Percentiles rank a stretch among this genome's conserved stretches.
Conservation (phyloP, 2,888 invertebrate species). For the Stratiomys singularior region DNA sequence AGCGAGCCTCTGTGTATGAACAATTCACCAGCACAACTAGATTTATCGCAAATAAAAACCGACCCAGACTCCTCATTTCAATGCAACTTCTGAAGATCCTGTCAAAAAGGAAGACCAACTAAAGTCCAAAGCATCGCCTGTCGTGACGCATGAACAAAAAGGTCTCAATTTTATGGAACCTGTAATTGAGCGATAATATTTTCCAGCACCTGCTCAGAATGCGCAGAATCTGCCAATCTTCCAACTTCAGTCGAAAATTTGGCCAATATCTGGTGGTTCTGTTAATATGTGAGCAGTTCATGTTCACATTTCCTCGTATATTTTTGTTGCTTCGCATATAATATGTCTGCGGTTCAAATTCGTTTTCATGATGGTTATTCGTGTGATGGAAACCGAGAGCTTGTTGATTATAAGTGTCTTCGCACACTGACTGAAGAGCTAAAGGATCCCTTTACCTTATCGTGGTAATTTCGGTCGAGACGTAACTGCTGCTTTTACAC, state of each 20-base stretch:
- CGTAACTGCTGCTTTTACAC: not conserved
- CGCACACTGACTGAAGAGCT: conserved; percentile 18
- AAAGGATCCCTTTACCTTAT: conserved; percentile 34
- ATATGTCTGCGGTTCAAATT: not conserved
- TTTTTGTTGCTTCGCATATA: not conserved
- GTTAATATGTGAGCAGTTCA: too few species aligned
- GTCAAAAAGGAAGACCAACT: not conserved
- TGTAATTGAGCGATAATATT: conserved; percentile 50
- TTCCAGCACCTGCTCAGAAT: conserved; percentile 48
- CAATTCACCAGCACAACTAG: too few species aligned
- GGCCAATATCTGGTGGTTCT: too few species aligned
- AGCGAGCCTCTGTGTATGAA: too few species aligned
- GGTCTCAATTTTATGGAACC: conserved; percentile 45
- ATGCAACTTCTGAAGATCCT: too few species aligned
- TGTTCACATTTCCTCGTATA: not conserved
- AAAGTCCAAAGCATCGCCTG: not conserved
- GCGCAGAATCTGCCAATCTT: conserved; percentile 31
- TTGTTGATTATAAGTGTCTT: conserved; percentile 34
- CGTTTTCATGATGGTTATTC: conserved; percentile 1
- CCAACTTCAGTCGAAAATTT: not conserved
- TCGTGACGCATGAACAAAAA: conserved; percentile 19
- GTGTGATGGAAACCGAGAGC: not conserved
- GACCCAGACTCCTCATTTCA: too few species aligned
- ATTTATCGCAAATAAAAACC: too few species aligned
- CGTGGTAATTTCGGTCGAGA: not conserved